phyloP scores from a whole-genome alignment of 2,888 invertebrate species.

The Erannis defoliaria region DNA sequence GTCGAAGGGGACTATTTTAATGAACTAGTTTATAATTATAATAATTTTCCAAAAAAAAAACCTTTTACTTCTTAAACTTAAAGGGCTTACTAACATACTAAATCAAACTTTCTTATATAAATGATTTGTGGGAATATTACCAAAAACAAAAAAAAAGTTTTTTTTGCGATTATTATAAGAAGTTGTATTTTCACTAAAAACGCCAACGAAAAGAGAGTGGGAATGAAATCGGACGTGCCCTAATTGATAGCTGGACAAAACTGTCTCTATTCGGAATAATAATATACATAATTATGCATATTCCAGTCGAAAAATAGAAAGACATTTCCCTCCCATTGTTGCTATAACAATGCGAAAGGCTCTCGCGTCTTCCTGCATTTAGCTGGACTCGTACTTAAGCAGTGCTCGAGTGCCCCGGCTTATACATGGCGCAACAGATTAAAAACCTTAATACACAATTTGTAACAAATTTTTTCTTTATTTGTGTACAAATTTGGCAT shows the following conservation, averaged over 20 bases:
- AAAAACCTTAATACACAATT: constrained; percentile 24
- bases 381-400: constrained; percentile 65
- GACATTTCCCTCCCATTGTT: constrained; percentile 72
- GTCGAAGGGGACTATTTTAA: too few relatives aligned
- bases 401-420: constrained; percentile 52
- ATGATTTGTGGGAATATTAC: too few relatives aligned
- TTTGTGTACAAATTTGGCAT: too few relatives aligned
- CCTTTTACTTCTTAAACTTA: too few relatives aligned
- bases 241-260: constrained; percentile 41
- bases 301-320: constrained; percentile 64
- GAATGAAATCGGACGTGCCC: constrained; percentile 35
- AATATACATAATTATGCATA: constrained; percentile 52
- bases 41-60: too few relatives aligned
- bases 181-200: background rate
- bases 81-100: too few relatives aligned
- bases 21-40: too few relatives aligned
- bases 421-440: constrained; percentile 45
- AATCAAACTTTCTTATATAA: too few relatives aligned
- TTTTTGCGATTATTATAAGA: background rate
- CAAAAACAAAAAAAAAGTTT: background rate
- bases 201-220: constrained; percentile 6
- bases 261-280: constrained; percentile 49
- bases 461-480: too few relatives aligned
- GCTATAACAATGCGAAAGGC: constrained; percentile 70
- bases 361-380: constrained; percentile 72